Percentiles rank a stretch among this genome's conserved stretches.
Conservation (phyloP, 53 echinoderm and acorn worm genomes). For the Hippasteria phrygiana region DNA sequence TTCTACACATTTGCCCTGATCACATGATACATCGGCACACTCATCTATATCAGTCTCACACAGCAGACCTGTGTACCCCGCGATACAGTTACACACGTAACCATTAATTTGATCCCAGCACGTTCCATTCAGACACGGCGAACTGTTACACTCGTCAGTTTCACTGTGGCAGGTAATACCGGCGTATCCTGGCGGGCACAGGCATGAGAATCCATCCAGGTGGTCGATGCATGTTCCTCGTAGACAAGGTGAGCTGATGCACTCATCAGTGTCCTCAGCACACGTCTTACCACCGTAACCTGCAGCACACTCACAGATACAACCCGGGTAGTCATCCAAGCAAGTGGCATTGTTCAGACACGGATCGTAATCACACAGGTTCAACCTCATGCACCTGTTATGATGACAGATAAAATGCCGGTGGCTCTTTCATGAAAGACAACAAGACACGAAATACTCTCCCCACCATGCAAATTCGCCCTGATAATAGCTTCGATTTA, state of each 20-base stretch:
- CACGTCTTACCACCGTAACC: constrained; percentile 47
- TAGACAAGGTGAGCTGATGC: constrained; percentile 49
- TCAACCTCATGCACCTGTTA: background rate
- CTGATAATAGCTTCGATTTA: no score
- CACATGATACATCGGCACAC: constrained; percentile 45
- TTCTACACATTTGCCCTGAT: constrained; percentile 36
- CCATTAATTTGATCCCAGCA: constrained; percentile 68
- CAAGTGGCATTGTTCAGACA: constrained; percentile 55
- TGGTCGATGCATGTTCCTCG: constrained; percentile 42
- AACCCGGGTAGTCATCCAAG: constrained; percentile 42
- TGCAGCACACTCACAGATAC: constrained; percentile 36
- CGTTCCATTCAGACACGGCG: constrained; percentile 60
- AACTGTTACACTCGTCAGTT: constrained; percentile 67
- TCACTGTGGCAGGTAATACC: constrained; percentile 57
- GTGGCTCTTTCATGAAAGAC: no score
- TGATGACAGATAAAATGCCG: background rate
- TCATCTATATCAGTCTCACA: constrained; percentile 44
- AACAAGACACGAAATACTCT: no score
- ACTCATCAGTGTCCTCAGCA: constrained; percentile 61
- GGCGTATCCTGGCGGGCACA: constrained; percentile 53
- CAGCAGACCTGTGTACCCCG: constrained; percentile 48
- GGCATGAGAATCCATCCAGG: constrained; percentile 45
- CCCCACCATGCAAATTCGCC: no score
- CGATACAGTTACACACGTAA: constrained; percentile 65
- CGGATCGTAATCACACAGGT: constrained; percentile 31